Conservation (phyloP, 2,888 invertebrate species). For the Invenusta paracnida region DNA sequence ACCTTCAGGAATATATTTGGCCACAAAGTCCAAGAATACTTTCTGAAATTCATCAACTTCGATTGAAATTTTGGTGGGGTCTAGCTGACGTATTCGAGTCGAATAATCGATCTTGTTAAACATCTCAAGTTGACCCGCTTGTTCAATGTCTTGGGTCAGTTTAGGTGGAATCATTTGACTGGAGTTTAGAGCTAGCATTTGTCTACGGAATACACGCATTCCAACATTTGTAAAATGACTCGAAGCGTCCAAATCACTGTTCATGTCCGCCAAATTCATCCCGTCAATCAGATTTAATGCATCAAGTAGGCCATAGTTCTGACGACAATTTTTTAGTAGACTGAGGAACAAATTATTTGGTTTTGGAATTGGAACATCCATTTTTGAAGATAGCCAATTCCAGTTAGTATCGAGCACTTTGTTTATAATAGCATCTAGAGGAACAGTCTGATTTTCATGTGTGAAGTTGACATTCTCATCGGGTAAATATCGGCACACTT, state of each 20-base stretch:
- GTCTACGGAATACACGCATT: not conserved
- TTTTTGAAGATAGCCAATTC: not conserved
- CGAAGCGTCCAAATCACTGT: not conserved
- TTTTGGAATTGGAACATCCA: constrained; percentile 1
- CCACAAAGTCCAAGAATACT: not conserved
- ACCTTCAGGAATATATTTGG: not conserved
- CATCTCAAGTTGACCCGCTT: not conserved
- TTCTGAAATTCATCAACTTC: not conserved
- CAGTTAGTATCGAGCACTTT: not conserved
- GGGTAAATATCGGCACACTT: constrained; percentile 6
- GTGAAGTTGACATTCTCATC: not conserved
- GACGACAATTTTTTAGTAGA: not conserved
- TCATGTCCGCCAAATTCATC: not conserved
- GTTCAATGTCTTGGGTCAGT: not conserved
- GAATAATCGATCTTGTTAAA: not conserved
- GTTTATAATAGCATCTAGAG: not conserved
- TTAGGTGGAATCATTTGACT: constrained; percentile 3
- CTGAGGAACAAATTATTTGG: not conserved
- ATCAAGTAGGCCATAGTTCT: not conserved
- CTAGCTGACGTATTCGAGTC: not conserved
- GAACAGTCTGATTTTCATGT: not conserved
- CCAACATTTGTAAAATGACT: not conserved
- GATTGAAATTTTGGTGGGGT: not conserved
- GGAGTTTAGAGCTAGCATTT: not conserved
- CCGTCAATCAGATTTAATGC: not conserved